Evolutionary conservation across 1,140 invertebrate genomes (phyloP), one percentile per base, ranked within the genome.

Genomic region (Oreohelix idahoensis): DNA sequence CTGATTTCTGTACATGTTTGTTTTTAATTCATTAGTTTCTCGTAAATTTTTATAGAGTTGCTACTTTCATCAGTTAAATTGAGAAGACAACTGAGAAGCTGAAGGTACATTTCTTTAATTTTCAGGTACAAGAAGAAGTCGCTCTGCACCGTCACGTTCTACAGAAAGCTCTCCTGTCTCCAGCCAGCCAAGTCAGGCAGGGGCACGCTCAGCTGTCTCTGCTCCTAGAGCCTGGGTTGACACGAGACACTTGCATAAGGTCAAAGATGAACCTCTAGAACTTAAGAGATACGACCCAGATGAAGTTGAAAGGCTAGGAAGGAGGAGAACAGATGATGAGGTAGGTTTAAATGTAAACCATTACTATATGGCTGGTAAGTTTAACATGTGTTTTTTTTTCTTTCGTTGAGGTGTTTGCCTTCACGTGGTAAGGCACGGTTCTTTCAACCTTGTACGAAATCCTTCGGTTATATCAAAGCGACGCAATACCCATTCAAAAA

Each of bases 281-380:
- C 86, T 93, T 1, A 89, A 91, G 74, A 83, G 91, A 32, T 94
- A 94, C 89, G 93, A 93, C 91, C 91, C 89, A 87, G 93, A 93
- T 88, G 94, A 94, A 90, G 93, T 94, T 84, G 94, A 94, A 90
- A 93, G 93, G 84, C 87, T 94, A 90, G 93, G 94, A 86, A 92
- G 92, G 85, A 90, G 93, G 86, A 92, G 93, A 89, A 92, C 89
- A 85, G 93, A 94, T 76, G 91, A 92, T 70, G 86, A 88, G 86
- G 83, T 85, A 63, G 80, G 66, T 66, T 20, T 23, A 58, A 4
- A 58, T 11, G 17, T 49, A n/a, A n/a, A n/a, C n/a, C n/a, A n/a
- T n/a, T n/a, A n/a, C n/a, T n/a, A n/a, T n/a, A n/a, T n/a, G n/a
- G n/a, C n/a, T n/a, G n/a, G n/a, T n/a, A n/a, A n/a, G n/a, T n/a